Conservation (phyloP, 2,113 vertebrate species). For the Egretta garzetta region DNA sequence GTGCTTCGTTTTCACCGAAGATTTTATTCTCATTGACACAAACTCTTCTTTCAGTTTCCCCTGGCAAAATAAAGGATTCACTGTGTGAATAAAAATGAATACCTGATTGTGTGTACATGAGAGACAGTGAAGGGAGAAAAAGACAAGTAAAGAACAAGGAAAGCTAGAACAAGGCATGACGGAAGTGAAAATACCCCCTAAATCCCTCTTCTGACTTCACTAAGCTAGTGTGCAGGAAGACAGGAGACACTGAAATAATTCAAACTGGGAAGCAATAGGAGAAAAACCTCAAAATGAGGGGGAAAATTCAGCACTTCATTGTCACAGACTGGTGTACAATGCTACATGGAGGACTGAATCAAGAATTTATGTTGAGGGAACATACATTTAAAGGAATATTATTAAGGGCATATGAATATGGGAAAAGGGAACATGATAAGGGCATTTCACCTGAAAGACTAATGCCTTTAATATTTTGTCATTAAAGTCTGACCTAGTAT, state of each 20-base stretch:
- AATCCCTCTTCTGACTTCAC: not conserved
- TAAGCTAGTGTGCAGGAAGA: not conserved
- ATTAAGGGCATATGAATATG: not conserved
- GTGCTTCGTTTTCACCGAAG: not conserved
- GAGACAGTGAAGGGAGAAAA: not conserved
- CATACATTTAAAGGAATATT: not conserved
- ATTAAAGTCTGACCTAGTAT: not conserved
- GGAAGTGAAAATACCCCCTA: not conserved
- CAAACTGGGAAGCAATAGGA: not conserved
- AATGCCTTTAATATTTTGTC: conserved; percentile 3
- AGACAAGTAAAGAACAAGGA: not conserved
- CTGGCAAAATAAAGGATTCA: not conserved
- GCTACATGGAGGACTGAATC: not conserved
- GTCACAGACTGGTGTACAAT: not conserved
- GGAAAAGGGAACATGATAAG: not conserved
- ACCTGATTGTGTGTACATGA: not conserved
- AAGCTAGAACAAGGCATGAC: not conserved
- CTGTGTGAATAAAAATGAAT: not conserved
- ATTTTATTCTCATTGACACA: not conserved
- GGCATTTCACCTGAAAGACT: not conserved
- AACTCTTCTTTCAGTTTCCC: not conserved
- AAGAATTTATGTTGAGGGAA: not conserved
- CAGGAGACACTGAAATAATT: not conserved
- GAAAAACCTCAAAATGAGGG: not conserved
- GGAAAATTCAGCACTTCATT: not conserved